Conservation (phyloP, 2,888 invertebrate genomes). For the Zygothrica quintamaculata region DNA sequence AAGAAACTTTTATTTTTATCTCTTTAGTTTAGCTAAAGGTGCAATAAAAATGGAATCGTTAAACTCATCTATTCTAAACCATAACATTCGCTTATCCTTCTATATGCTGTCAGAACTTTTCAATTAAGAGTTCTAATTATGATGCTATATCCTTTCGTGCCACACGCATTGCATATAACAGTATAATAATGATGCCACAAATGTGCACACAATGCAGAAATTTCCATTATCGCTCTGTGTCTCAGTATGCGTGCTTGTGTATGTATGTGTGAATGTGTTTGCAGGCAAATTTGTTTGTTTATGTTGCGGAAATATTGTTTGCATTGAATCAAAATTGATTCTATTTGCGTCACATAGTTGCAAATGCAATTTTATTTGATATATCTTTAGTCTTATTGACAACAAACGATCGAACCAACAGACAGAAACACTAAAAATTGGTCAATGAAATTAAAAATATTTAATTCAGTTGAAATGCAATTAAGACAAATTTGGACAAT, state of each 20-base stretch:
- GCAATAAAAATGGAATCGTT: conserved; percentile 41
- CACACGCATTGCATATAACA: conserved; percentile 26
- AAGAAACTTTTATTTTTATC: not conserved
- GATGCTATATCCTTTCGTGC: conserved; percentile 10
- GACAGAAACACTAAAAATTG: too few relatives aligned
- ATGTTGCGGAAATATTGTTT: conserved; percentile 62
- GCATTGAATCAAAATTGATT: conserved; percentile 42
- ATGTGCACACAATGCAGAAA: conserved; percentile 50
- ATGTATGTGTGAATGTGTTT: not conserved
- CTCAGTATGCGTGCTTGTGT: conserved; percentile 15
- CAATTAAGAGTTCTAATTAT: conserved; percentile 72
- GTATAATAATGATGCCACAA: conserved; percentile 22
- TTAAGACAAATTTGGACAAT: too few relatives aligned
- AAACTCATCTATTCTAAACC: not conserved
- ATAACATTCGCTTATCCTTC: not conserved
- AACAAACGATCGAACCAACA: too few relatives aligned
- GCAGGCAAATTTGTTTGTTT: conserved; percentile 42
- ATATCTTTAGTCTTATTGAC: too few relatives aligned
- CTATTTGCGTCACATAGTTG: conserved; percentile 63
- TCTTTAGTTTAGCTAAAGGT: too few relatives aligned
- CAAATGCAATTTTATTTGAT: conserved; percentile 21
- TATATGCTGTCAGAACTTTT: conserved; percentile 43
- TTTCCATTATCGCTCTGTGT: conserved; percentile 22
- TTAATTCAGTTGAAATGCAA: too few relatives aligned
- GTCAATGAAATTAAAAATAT: too few relatives aligned